Base-by-base conservation (phyloP, 2,888 invertebrate species). In the Sisyra terminalis region DNA sequence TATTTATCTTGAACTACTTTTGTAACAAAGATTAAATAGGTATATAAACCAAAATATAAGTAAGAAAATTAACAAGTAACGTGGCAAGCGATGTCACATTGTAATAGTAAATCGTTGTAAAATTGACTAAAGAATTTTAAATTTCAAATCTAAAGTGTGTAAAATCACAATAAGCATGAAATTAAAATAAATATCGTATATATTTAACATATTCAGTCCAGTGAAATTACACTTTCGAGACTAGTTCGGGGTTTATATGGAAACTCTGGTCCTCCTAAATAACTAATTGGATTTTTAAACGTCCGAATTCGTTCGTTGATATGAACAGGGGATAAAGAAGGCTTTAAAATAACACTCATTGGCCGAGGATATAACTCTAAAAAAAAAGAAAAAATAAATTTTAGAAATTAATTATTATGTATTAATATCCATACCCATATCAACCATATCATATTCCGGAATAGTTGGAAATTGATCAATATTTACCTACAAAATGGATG, bases 201-300 rank as follows among this genome's bases (percentile, higher is more conserved):
- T 24, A 24, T 7, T 5, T 24, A 5, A 24, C 5, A 5, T 24
- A 24, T 38, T 54, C 58, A 78, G 59, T 80, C 79, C 56, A 80
- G 57, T 15, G 79, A 80, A 49, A 79, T 54, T 49, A 78, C 65
- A 47, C 79, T 79, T 56, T 78, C 78, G 52, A 75, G 64, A 55
- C 78, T 78, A 51, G 66, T 67, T 53, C 70, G 63, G 52, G 65
- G 67, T 50, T 57, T 59, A 36, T 65, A 53, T 47, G 59, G 57
- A 48, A 76, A 56, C 49, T 66, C 61, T 10, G 76, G 75, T 44
- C 76, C 78, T 46, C 78, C 78, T 51, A 80, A 61, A 58, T 79
- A 79, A 58, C 77, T 78, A 52, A 79, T 65, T 37, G 79, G 79
- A 63, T 78, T 78, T 46, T 64, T 67, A 57, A 72, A 78, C 48